phyloP scores from a whole-genome alignment of 2,113 vertebrate genomes.

The Silurus meridionalis region DNA sequence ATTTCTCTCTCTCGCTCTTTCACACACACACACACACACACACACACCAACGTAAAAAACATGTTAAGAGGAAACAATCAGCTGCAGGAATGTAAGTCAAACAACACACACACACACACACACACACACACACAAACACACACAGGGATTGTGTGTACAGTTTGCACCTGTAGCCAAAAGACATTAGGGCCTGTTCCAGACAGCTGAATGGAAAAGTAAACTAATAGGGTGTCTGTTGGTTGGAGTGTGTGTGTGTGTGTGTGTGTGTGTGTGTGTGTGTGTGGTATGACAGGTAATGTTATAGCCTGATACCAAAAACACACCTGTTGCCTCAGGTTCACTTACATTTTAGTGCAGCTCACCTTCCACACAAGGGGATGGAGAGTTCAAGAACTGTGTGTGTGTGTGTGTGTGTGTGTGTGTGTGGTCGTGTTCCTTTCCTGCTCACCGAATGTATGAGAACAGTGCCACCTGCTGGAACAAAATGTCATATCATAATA shows the following conservation, averaged over 20 bases:
- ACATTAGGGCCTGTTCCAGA: conserved; percentile 28
- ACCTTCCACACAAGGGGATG: conserved; percentile 55
- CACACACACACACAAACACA: not conserved
- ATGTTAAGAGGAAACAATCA: not conserved
- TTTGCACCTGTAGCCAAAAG: conserved; percentile 22
- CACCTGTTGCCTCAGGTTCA: conserved; percentile 69
- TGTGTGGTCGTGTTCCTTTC: not conserved
- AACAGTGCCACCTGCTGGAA: not conserved
- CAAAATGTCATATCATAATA: not conserved
- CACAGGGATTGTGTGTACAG: not conserved
- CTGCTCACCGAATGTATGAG: no score
- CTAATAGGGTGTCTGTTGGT: conserved; percentile 31
- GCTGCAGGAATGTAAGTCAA: not conserved
- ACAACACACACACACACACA: conserved; percentile 35
- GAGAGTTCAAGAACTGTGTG: conserved; percentile 11
- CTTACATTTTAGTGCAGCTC: conserved; percentile 74
- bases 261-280: conserved; percentile 12
- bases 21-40: not conserved
- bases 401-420: conserved; percentile 28
- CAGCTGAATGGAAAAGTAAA: conserved; percentile 31
- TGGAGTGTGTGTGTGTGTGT: not conserved
- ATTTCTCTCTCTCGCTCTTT: conserved; percentile 48
- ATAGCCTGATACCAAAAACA: conserved; percentile 64
- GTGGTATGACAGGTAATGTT: conserved; percentile 61
- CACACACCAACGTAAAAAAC: not conserved